Evolutionary conservation across 1,140 invertebrate genomes (phyloP).

Genomic region (Drosophila jambulina): DNA sequence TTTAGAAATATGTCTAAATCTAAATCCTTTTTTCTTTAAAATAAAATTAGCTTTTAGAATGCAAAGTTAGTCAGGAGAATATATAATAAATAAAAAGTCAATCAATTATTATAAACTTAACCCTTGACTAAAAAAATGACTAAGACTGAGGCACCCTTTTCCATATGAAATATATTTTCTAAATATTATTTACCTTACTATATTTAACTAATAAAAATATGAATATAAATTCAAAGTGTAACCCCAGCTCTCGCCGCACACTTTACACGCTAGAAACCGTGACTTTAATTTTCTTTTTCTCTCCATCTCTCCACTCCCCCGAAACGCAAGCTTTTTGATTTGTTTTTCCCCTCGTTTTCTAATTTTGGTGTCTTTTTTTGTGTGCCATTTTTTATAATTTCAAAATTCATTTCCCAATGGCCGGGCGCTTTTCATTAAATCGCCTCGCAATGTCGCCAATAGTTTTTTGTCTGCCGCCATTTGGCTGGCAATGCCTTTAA

Average conservation of each 20-base stretch:
- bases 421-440: conserved; percentile 79
- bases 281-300: conserved; percentile 79
- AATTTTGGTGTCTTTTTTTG: conserved; percentile 26
- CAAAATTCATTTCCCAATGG: conserved; percentile 72
- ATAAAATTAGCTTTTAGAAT: background rate
- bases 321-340: conserved; percentile 58
- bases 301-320: conserved; percentile 10
- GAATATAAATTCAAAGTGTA: background rate
- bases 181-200: background rate
- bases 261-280: conserved; percentile 82
- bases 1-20: too few relatives aligned
- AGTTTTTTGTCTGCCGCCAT: conserved; percentile 32
- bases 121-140: too few relatives aligned
- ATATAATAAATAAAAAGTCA: background rate
- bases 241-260: conserved; percentile 42
- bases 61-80: background rate
- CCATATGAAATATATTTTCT: background rate
- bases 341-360: conserved; percentile 58
- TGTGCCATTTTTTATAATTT: conserved; percentile 74
- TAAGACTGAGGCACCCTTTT: accelerated
- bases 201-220: background rate
- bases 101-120: too few relatives aligned
- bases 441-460: conserved; percentile 71
- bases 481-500: conserved; percentile 56
- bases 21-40: too few relatives aligned